Evolutionary conservation across 2,797 vertebrate species (phyloP), one percentile per base, ranked within the genome.

Genomic region (Naso thynnoides): DNA sequence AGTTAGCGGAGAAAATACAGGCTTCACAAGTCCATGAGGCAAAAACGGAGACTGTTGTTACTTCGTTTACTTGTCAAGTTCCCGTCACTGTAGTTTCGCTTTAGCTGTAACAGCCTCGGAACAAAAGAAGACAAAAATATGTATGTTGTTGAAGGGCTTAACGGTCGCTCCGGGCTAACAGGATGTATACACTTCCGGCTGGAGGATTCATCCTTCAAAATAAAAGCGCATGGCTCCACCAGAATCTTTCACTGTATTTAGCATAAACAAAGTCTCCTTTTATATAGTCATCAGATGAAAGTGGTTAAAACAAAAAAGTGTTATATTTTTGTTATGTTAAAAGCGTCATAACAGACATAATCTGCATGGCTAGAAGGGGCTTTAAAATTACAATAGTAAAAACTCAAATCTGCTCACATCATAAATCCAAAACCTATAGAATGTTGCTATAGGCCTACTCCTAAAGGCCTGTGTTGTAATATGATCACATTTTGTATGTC

Each of bases 11-110:
- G 10, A 5, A 19, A 36, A 14, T 0, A 2, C 10, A 31, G 0
- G 7, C 13, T 19, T 23, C 11, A 42, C 10, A 21, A 29, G 58
- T 74, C 61, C 70, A 71, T 70, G 8, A 29, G 56, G 10, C 16
- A 15, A n/a, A 21, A 10, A 4, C 1, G 3, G 5, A 3, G 3
- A 4, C 4, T 0, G 50, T 24, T 53, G 23, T 2, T 52, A 15
- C 1, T 39, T 16, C 10, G 3, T n/a, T 6, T 15, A 6, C 1
- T 38, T 24, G 19, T 70, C 19, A 5, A n/a, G 48, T 4, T 33
- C 24, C 24, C 8, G 18, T 52, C n/a, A 31, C 1, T 52, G 47
- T 36, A 10, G 7, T 6, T 41, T 38, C 5, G 6, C 14, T 31
- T n/a, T 38, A 19, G 7, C n/a, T 19, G 0, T 8, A 26, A n/a